Evolutionary conservation across 2,888 invertebrate genomes (phyloP), one percentile per base, ranked within the genome.

Genomic region (Lycia hirtaria): DNA sequence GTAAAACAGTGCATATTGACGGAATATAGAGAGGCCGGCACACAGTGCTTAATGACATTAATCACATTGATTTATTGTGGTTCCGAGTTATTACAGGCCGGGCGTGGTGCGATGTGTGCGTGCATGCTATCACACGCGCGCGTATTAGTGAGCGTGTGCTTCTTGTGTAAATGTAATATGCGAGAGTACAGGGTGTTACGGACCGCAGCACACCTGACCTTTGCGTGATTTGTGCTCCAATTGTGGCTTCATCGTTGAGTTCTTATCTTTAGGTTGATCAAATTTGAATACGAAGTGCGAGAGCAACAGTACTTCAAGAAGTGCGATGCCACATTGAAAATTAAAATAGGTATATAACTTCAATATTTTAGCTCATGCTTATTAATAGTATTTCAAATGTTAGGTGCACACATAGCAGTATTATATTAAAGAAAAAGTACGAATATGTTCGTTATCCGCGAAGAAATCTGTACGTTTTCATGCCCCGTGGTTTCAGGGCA

Each of bases 11-110:
- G 90, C 91, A 91, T 91, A 91, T 92, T 92, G 92, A 92, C 91
- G 90, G 91, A 92, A 91, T 92, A 92, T 92, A 91, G 92, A 91
- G 91, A 91, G 91, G 88, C 90, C 89, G 85, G 91, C 92, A 88
- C 90, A 89, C 90, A 89, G 88, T 91, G 89, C 92, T 91, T 92
- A 92, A 92, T 92, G 92, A 90, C 92, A 92, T 92, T 92, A 92
- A 92, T 92, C 92, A 92, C 91, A 91, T 92, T 92, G 92, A 92
- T 92, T 92, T 92, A 92, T 92, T 91, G 92, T 91, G 92, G 92
- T 91, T 91, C 91, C 92, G 91, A 92, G 92, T 92, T 92, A 92
- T 92, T 92, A 92, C 92, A 91, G 92, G 90, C 89, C 85, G 85
- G 86, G 80, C 81, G 78, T 64, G 65, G 71, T 64, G 65, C 65